phyloP scores from a whole-genome alignment of 92 coral and sea anemone genomes.

The Pocillopora grandis region DNA sequence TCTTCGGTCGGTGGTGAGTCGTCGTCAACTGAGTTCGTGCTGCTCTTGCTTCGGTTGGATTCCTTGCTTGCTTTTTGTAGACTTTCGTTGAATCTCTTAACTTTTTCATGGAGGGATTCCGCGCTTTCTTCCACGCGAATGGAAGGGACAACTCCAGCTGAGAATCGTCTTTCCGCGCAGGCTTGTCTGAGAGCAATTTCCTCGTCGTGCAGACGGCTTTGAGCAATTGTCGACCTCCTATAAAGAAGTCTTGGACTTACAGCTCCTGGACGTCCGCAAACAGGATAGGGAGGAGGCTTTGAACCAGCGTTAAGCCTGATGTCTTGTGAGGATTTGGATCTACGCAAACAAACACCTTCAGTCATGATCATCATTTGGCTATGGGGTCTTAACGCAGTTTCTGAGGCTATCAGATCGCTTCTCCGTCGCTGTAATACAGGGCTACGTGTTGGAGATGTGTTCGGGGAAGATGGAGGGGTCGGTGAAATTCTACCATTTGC shows the following conservation, averaged over 20 bases:
- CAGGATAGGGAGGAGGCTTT: constrained; percentile 1
- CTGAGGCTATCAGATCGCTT: background rate
- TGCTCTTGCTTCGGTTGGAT: background rate
- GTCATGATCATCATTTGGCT: background rate
- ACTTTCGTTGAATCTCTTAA: constrained; percentile 37
- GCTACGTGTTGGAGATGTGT: constrained; percentile 14
- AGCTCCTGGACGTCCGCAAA: background rate
- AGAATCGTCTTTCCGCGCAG: constrained; percentile 9
- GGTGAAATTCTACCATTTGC: constrained; percentile 16
- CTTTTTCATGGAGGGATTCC: constrained; percentile 17
- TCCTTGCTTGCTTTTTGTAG: constrained; percentile 19
- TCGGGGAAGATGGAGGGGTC: constrained; percentile 22
- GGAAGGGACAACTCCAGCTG: constrained; percentile 31
- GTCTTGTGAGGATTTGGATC: constrained; percentile 34
- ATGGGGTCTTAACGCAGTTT: background rate
- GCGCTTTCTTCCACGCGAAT: constrained; percentile 29
- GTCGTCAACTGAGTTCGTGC: background rate
- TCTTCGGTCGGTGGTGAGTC: constrained; percentile 4
- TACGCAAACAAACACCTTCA: constrained; percentile 14
- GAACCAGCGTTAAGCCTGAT: constrained; percentile 1
- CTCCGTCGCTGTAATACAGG: constrained; percentile 22
- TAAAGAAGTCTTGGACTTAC: constrained; percentile 12
- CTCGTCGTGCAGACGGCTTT: background rate
- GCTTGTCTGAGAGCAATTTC: background rate
- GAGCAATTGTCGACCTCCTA: constrained; percentile 32